Evolutionary conservation across 2,797 vertebrate genomes (phyloP), one percentile per base, ranked within the genome.

Genomic region (Poeciliopsis presidionis): DNA sequence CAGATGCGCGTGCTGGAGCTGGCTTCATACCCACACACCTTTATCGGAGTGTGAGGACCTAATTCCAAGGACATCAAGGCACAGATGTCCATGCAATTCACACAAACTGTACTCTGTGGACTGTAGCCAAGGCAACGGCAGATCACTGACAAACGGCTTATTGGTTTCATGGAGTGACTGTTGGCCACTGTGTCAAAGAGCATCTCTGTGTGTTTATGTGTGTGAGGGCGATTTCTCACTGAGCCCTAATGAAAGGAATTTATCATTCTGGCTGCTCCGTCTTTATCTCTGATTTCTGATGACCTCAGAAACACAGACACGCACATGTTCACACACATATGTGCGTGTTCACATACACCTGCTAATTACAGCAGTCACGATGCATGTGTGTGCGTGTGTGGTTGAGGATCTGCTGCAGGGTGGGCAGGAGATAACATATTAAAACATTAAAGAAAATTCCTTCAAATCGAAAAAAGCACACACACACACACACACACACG

Each of bases 41-140:
- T 86, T 82, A 86, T 85, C 85, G 25, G 76, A 43, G 72, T 81
- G 79, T 72, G 77, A 87, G 84, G 90, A 85, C 83, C 77, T 73
- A 83, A 87, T 73, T 93, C 95, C 95, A 94, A 96, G 92, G 95
- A 96, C 96, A 96, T 96, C 96, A 96, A 97, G 96, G 95, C 94
- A 91, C 96, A 97, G 96, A 97, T 97, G 96, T 96, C 97, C 96
- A 96, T 95, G 94, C 96, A 95, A 96, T 96, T 96, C 96, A 96
- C 95, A 97, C 93, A 96, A 93, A 95, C 94, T 92, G 93, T 96
- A 95, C 94, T 96, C 96, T 93, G 94, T 95, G 96, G 96, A 96
- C 95, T 1, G 97, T 98, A 97, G 96, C 97, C 96, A 97, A 95
- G 97, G 97, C 94, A 97, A 98, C 97, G 0, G 87, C 93, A 96